Conservation (phyloP, 2,888 invertebrate species). For the Drosophila histrio region DNA sequence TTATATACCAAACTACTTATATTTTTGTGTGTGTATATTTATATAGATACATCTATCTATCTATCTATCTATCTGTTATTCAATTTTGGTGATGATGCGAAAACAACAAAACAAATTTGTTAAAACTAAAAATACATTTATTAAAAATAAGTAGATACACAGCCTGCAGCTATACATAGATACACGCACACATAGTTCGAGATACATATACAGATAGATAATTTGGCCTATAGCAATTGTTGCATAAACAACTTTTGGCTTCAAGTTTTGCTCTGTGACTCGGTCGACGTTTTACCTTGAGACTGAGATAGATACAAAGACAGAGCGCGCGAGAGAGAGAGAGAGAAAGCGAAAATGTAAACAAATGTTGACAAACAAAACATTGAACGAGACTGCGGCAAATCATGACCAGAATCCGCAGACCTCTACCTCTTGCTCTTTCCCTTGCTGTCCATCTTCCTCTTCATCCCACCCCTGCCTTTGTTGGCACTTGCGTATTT, state of each 20-base stretch:
- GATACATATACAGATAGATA: constrained; percentile 32
- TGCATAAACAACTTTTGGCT: constrained; percentile 60
- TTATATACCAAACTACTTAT: background rate
- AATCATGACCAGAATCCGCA: constrained; percentile 23
- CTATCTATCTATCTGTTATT: constrained; percentile 30
- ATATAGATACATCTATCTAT: constrained; percentile 15
- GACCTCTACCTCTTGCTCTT: background rate
- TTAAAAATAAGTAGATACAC: constrained; percentile 44
- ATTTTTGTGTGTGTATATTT: constrained; percentile 11
- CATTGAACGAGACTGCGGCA: constrained; percentile 12
- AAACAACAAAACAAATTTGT: constrained; percentile 62
- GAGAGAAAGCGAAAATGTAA: constrained; percentile 43
- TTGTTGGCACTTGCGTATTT: constrained; percentile 25
- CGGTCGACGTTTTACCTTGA: constrained; percentile 38
- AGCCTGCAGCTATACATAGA: constrained; percentile 42
- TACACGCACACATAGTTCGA: constrained; percentile 20
- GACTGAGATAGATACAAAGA: constrained; percentile 1
- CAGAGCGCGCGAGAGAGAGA: background rate
- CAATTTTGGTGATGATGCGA: constrained; percentile 56
- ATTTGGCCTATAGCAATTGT: constrained; percentile 41
- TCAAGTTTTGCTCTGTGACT: constrained; percentile 25
- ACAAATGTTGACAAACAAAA: constrained; percentile 58
- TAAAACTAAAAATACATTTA: constrained; percentile 63
- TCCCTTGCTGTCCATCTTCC: background rate
- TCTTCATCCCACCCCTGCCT: background rate